A percentile compares a stretch with the other conserved stretches of the same genome.
Evolutionary conservation across 2,888 invertebrate genomes (phyloP).

Genomic region (Bursaphelenchus okinawaensis): DNA sequence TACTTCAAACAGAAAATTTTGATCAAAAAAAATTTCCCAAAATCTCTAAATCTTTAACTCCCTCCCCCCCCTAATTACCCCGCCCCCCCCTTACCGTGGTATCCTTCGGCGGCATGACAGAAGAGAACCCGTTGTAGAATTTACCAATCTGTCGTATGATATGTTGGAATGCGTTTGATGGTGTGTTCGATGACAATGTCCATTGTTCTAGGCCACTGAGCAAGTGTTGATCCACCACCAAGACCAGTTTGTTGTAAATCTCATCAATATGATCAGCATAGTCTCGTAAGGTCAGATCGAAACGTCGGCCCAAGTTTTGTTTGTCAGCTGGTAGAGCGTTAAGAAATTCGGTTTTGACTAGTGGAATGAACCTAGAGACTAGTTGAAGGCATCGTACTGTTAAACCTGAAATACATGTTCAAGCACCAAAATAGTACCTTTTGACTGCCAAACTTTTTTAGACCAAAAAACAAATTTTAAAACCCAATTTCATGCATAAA

Average conservation of each 20-base stretch:
- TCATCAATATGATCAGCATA: conserved; percentile 80
- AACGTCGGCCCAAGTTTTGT: conserved; percentile 44
- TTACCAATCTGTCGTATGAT: conserved; percentile 67
- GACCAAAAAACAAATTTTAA: not conserved
- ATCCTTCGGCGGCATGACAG: conserved; percentile 44
- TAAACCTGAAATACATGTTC: conserved; percentile 14
- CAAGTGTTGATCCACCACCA: conserved; percentile 80
- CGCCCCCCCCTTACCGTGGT: conserved; percentile 29
- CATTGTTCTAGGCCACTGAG: conserved; percentile 74
- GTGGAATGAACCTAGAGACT: conserved; percentile 63
- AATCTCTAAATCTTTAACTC: too few relatives aligned
- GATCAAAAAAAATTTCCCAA: too few relatives aligned
- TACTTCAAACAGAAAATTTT: too few relatives aligned
- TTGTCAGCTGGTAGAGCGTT: conserved; percentile 32
- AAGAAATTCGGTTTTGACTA: conserved; percentile 36
- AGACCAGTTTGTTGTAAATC: conserved; percentile 81
- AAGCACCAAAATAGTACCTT: not conserved
- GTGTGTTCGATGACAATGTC: conserved; percentile 90
- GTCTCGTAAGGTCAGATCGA: conserved; percentile 45
- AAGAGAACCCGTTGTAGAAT: conserved; percentile 51
- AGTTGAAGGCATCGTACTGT: conserved; percentile 61
- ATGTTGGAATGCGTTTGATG: conserved; percentile 68
- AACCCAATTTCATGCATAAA: too few relatives aligned
- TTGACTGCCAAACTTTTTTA: not conserved
- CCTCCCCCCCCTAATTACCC: too few relatives aligned